Percentiles rank a stretch among this genome's conserved stretches.
phyloP scores from a whole-genome alignment of 2,113 vertebrate genomes.

The Pampusana beccarii region DNA sequence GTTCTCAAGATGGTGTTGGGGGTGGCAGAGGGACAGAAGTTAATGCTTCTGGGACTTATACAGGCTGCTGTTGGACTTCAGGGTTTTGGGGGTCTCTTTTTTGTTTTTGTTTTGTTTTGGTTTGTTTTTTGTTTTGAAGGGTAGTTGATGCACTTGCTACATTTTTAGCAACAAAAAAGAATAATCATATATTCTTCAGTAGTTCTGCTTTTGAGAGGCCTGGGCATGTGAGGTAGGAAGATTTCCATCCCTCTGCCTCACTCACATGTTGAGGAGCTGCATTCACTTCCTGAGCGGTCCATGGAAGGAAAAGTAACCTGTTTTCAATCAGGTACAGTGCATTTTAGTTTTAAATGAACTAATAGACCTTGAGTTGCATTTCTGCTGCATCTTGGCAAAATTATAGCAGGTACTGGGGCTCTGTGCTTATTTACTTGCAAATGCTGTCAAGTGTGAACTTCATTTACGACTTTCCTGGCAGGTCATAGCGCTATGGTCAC shows the following conservation, averaged over 20 bases:
- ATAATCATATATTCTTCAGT: background rate
- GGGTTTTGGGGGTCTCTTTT: background rate
- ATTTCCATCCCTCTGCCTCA: background rate
- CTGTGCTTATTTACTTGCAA: constrained; percentile 58
- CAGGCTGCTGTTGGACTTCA: background rate
- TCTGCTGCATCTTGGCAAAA: constrained; percentile 29
- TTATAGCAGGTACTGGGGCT: background rate
- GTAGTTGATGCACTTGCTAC: background rate
- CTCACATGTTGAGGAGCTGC: background rate
- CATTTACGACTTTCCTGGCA: constrained; percentile 8
- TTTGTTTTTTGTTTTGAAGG: background rate
- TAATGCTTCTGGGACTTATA: background rate
- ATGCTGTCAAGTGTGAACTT: constrained; percentile 45
- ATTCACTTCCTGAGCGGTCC: background rate
- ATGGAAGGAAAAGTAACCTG: background rate
- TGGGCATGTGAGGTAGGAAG: background rate
- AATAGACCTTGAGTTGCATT: background rate
- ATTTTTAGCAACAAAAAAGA: background rate
- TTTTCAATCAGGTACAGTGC: background rate
- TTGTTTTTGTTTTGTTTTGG: too few relatives aligned
- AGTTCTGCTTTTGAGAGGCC: background rate
- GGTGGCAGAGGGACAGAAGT: background rate
- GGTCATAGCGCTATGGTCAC: background rate
- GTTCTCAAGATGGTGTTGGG: background rate
- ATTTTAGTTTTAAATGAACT: background rate